Evolutionary conservation across 2,888 invertebrate species (phyloP).

Genomic region (Plagodis pulveraria): DNA sequence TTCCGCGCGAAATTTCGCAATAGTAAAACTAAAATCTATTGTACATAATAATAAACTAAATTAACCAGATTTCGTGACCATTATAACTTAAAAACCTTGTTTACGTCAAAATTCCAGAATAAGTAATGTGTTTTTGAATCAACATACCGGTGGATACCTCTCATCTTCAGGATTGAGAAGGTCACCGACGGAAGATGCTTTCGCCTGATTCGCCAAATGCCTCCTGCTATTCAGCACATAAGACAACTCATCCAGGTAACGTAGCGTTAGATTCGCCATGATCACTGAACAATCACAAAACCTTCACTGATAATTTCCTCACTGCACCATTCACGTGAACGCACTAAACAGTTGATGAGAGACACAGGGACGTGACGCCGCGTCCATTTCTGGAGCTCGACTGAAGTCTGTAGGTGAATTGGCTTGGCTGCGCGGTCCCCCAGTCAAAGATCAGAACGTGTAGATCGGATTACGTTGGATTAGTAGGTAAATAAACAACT

Average conservation of each 20-base stretch:
- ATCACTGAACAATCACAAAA: constrained; percentile 40
- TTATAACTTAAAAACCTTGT: too few relatives aligned
- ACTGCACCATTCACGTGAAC: constrained; percentile 21
- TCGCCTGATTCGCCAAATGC: constrained; percentile 64
- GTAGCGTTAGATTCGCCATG: constrained; percentile 78
- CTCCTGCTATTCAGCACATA: constrained; percentile 76
- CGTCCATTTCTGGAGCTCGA: constrained; percentile 21
- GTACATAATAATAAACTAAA: too few relatives aligned
- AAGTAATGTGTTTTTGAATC: constrained; percentile 8
- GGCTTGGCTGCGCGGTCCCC: constrained; percentile 11
- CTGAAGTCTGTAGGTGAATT: constrained; percentile 5
- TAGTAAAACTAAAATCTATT: too few relatives aligned
- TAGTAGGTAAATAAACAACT: not conserved
- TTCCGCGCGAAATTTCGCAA: too few relatives aligned
- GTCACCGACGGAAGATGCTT: constrained; percentile 79
- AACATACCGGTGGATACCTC: constrained; percentile 65
- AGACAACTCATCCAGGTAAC: constrained; percentile 82
- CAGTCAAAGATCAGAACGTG: constrained; percentile 10
- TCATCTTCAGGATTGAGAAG: constrained; percentile 77
- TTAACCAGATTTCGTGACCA: too few relatives aligned
- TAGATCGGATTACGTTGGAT: constrained; percentile 6
- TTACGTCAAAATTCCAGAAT: constrained; percentile 9
- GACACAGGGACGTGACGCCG: not conserved
- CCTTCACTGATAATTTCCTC: constrained; percentile 42
- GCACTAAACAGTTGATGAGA: not conserved